Percentiles rank a stretch among this genome's conserved stretches.
Evolutionary conservation across 1,140 invertebrate genomes (phyloP).

Genomic region (Oryzaephilus surinamensis): DNA sequence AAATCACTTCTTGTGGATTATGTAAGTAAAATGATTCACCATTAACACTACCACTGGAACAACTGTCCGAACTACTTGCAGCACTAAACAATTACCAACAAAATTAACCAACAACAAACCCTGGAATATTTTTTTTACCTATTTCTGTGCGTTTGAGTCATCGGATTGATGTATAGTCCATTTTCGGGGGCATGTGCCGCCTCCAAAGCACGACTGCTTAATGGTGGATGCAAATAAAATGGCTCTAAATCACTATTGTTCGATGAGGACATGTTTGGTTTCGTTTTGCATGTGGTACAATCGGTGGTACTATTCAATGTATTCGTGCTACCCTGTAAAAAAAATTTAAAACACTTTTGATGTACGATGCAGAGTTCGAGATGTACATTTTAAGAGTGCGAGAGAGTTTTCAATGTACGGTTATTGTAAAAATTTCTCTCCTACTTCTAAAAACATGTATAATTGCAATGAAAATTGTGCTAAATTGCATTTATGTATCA

Average conservation of each 20-base stretch:
- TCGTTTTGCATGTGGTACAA: constrained; percentile 29
- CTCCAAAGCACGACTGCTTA: constrained; percentile 32
- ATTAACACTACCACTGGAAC: constrained; percentile 21
- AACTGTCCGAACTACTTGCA: constrained; percentile 24
- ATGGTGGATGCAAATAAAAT: constrained; percentile 62
- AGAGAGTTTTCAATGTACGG: too few relatives aligned
- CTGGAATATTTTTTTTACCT: too few relatives aligned
- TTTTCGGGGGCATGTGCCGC: constrained; percentile 51
- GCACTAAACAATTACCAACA: constrained; percentile 11
- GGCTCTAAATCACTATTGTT: constrained; percentile 44
- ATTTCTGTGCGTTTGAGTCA: constrained; percentile 43
- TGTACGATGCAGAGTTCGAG: too few relatives aligned
- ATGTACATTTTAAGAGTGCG: too few relatives aligned
- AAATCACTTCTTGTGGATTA: constrained; percentile 62
- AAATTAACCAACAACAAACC: background rate
- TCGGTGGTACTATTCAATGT: constrained; percentile 26
- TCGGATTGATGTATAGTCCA: constrained; percentile 71
- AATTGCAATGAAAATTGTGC: too few relatives aligned
- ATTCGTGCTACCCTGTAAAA: constrained; percentile 23
- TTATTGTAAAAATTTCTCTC: too few relatives aligned
- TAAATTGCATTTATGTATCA: too few relatives aligned
- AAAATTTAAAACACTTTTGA: too few relatives aligned
- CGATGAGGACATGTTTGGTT: constrained; percentile 1
- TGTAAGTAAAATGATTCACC: constrained; percentile 76
- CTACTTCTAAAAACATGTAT: too few relatives aligned